Conservation (phyloP, 2,797 vertebrate species). For the Amphiprion clarkii region DNA sequence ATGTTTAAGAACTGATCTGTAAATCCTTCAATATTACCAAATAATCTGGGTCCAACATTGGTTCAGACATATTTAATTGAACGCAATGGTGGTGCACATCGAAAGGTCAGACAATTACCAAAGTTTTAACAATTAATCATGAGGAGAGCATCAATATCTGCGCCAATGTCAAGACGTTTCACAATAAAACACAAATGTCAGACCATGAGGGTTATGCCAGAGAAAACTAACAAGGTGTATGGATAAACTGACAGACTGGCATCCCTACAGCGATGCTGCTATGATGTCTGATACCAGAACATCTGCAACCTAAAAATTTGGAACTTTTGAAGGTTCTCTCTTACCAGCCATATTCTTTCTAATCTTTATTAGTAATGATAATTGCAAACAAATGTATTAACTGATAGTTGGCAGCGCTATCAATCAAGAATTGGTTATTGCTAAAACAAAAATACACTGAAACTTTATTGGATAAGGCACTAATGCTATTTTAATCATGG, state of each 20-base stretch:
- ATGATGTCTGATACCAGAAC: background rate
- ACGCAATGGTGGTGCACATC: background rate
- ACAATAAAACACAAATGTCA: background rate
- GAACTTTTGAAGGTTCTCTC: background rate
- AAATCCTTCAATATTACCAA: no score
- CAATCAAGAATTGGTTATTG: no score
- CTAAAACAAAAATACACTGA: no score
- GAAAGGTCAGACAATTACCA: background rate
- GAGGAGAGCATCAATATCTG: slow-evolving; percentile 2
- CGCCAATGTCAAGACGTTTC: background rate
- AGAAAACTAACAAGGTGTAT: background rate
- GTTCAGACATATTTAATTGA: no score
- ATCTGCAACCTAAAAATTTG: background rate
- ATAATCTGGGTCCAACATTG: no score
- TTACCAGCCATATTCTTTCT: background rate
- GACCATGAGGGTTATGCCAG: background rate
- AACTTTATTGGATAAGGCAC: no score
- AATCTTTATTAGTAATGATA: no score
- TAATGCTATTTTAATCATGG: no score
- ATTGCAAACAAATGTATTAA: no score
- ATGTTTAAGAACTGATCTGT: no score
- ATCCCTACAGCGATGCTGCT: background rate
- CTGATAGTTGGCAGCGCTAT: no score
- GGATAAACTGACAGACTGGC: background rate
- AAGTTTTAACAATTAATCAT: background rate